phyloP scores from a whole-genome alignment of 2,113 vertebrate genomes.

The Cyprinodon tularosa region DNA sequence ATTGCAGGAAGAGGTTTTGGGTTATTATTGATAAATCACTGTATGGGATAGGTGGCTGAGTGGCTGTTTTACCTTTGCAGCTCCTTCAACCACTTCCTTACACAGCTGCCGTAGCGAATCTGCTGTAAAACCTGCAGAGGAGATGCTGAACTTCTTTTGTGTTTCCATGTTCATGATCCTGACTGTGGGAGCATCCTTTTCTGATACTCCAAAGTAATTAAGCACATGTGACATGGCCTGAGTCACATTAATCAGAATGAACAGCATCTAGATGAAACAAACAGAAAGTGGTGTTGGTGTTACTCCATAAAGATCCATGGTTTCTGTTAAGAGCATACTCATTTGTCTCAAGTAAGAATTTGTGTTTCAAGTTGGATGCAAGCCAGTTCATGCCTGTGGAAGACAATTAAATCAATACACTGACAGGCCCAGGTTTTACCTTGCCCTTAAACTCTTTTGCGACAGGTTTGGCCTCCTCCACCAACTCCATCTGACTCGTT shows the following conservation, averaged over 20 bases:
- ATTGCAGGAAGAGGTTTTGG: neutral
- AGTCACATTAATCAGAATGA: slow-evolving; percentile 84
- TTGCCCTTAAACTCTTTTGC: slow-evolving; percentile 83
- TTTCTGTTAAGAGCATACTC: neutral
- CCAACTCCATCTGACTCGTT: slow-evolving; percentile 70
- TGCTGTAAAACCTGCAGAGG: slow-evolving; percentile 41
- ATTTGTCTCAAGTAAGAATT: neutral
- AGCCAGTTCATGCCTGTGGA: neutral
- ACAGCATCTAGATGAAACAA: slow-evolving; percentile 80
- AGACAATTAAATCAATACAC: neutral
- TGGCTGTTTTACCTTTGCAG: slow-evolving; percentile 79
- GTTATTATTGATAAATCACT: neutral
- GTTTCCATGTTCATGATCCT: slow-evolving; percentile 84
- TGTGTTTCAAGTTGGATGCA: neutral
- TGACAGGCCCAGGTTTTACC: slow-evolving; percentile 61
- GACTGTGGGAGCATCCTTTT: slow-evolving; percentile 74
- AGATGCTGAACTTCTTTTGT: slow-evolving; percentile 81
- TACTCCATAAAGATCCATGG: neutral
- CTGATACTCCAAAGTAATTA: slow-evolving; percentile 83
- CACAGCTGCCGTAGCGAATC: slow-evolving; percentile 73
- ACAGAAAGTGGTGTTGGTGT: neutral
- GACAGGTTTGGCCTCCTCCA: slow-evolving; percentile 54
- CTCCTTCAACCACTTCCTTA: slow-evolving; percentile 78
- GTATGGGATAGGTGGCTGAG: neutral
- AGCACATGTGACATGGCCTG: slow-evolving; percentile 67